Conservation (phyloP, 2,113 vertebrate species). For the Lasiurus borealis region DNA sequence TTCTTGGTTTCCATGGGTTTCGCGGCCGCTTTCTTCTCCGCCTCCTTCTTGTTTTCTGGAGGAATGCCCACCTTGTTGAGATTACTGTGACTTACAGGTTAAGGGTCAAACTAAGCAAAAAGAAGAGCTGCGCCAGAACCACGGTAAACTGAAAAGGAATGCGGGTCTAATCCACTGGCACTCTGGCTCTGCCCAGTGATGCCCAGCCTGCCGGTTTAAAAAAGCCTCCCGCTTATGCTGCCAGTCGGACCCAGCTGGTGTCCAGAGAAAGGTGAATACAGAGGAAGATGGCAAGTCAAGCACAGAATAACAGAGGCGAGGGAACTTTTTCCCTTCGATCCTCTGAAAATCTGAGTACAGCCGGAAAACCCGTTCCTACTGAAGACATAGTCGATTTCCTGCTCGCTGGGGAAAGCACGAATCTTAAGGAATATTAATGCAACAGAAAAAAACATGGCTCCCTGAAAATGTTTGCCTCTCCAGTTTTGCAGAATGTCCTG, state of each 20-base stretch:
- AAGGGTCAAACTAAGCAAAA: constrained; percentile 86
- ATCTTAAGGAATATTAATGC: not conserved
- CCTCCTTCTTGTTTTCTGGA: constrained; percentile 91
- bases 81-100: constrained; percentile 93
- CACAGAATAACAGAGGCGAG: not conserved
- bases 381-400: not conserved
- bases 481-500: not conserved
- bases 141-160: not conserved
- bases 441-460: not conserved
- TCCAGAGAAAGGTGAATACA: not conserved
- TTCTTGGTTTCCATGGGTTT: constrained; percentile 92
- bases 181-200: not conserved
- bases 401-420: not conserved
- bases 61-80: constrained; percentile 90
- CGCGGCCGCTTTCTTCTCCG: constrained; percentile 91
- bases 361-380: not conserved
- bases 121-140: not conserved
- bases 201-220: not conserved
- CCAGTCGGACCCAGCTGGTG: not conserved
- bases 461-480: not conserved
- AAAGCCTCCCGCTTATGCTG: not conserved
- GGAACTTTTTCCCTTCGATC: not conserved
- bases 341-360: not conserved
- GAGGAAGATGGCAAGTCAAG: constrained; percentile 25
- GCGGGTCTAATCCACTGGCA: not conserved